Evolutionary conservation across 2,113 vertebrate genomes (phyloP).

Genomic region (Perca flavescens): DNA sequence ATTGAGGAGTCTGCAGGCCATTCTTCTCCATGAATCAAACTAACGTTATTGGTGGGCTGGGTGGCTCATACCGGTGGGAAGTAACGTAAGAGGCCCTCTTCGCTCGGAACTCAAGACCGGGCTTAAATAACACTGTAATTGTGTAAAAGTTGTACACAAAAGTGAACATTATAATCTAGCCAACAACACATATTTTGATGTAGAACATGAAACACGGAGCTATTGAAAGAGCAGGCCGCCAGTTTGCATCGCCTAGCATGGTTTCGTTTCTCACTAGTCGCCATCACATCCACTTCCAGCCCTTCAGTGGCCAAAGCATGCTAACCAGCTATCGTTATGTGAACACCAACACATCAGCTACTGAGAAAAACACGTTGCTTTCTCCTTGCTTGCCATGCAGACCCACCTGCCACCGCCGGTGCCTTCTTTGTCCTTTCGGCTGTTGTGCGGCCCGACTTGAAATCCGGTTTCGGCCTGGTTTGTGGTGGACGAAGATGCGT

Average conservation of each 20-base stretch:
- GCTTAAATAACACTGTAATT: background rate
- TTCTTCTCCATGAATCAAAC: conserved; percentile 32
- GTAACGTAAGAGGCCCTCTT: conserved; percentile 52
- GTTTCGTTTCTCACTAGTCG: conserved; percentile 75
- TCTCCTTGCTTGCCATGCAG: background rate
- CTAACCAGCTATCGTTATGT: conserved; percentile 66
- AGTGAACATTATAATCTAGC: background rate
- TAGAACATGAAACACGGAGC: background rate
- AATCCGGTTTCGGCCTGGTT: conserved; percentile 66
- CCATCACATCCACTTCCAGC: conserved; percentile 73
- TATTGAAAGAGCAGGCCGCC: conserved; percentile 36
- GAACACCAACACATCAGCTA: conserved; percentile 32
- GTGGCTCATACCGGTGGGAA: conserved; percentile 60
- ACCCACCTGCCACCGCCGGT: conserved; percentile 82
- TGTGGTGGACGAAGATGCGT: conserved; percentile 50
- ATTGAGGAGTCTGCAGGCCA: conserved; percentile 46
- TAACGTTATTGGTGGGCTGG: conserved; percentile 42
- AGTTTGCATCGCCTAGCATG: conserved; percentile 41
- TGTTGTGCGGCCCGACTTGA: conserved; percentile 24
- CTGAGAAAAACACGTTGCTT: background rate
- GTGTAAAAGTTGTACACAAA: background rate
- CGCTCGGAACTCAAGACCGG: conserved; percentile 46
- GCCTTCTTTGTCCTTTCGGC: conserved; percentile 56
- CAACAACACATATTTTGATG: accelerated
- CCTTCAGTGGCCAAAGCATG: conserved; percentile 45